Conservation (phyloP, 2,888 invertebrate genomes). For the Caenorhabditis sinica region DNA sequence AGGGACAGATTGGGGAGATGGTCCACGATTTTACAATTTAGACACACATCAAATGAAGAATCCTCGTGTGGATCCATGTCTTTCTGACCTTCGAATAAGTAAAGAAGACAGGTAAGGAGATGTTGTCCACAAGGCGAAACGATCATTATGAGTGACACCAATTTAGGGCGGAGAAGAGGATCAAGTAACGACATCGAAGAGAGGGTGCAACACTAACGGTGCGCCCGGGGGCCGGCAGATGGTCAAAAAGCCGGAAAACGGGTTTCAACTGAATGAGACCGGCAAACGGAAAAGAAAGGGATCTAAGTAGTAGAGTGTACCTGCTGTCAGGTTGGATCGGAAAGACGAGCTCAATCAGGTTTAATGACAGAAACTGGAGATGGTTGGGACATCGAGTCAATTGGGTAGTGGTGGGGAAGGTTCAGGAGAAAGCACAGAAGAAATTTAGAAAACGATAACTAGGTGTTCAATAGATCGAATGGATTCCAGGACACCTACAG, state of each 20-base stretch:
- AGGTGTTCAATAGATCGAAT: no score
- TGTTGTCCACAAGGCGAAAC: conserved; percentile 46
- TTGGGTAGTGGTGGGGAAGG: background rate
- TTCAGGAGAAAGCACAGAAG: background rate
- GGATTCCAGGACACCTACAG: no score
- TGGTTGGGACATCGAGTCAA: no score
- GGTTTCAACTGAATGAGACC: conserved; percentile 45
- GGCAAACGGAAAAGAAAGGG: conserved; percentile 5
- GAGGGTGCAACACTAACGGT: conserved; percentile 64
- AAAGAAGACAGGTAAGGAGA: conserved; percentile 43
- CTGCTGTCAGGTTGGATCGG: conserved; percentile 38
- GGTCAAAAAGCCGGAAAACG: conserved; percentile 60
- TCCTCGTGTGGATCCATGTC: conserved; percentile 9
- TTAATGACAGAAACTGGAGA: background rate
- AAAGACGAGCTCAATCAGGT: conserved; percentile 14
- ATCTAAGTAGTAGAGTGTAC: conserved; percentile 35
- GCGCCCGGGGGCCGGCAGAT: conserved; percentile 48
- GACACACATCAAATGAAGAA: conserved; percentile 9
- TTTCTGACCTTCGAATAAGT: conserved; percentile 40
- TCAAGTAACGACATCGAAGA: conserved; percentile 49
- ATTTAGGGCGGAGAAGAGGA: conserved; percentile 46
- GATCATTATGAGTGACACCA: conserved; percentile 69
- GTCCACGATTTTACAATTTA: conserved; percentile 51
- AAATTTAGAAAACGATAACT: no score
- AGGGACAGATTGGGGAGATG: conserved; percentile 28